Evolutionary conservation across 2,797 vertebrate species (phyloP).

Genomic region (Triplophysa yarkandensis): DNA sequence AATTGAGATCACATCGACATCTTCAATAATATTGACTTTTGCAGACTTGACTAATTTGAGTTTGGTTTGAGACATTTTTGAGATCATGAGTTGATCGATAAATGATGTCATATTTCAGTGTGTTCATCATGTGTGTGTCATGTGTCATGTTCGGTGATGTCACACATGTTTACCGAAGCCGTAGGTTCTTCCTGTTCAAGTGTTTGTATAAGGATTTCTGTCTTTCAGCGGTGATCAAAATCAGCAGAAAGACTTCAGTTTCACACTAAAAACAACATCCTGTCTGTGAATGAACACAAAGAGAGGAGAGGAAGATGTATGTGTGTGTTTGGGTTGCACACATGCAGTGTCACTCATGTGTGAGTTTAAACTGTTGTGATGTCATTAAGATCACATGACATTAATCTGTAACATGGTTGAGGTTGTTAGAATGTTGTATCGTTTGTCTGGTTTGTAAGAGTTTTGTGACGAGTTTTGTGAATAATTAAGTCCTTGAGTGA

Average conservation of each 20-base stretch:
- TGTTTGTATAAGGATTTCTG: slow-evolving; percentile 9
- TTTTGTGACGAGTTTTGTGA: too few species aligned
- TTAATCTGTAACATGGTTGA: background rate
- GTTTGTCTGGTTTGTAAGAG: too few species aligned
- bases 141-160: background rate
- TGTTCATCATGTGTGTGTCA: background rate
- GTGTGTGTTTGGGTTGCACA: background rate
- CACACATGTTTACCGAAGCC: background rate
- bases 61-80: too few species aligned
- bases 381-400: background rate
- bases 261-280: background rate
- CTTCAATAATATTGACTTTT: too few species aligned
- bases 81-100: too few species aligned
- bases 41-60: too few species aligned
- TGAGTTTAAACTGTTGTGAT: background rate
- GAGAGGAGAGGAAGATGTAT: background rate
- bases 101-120: background rate
- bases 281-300: background rate
- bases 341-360: background rate
- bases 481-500: too few species aligned
- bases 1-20: too few species aligned
- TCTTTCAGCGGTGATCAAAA: background rate
- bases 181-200: background rate
- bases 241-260: background rate
- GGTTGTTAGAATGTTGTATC: too few species aligned